A percentile compares a stretch with the other conserved stretches of the same genome.
phyloP scores from a whole-genome alignment of 2,797 vertebrate genomes.

The Myiothlypis coronata region DNA sequence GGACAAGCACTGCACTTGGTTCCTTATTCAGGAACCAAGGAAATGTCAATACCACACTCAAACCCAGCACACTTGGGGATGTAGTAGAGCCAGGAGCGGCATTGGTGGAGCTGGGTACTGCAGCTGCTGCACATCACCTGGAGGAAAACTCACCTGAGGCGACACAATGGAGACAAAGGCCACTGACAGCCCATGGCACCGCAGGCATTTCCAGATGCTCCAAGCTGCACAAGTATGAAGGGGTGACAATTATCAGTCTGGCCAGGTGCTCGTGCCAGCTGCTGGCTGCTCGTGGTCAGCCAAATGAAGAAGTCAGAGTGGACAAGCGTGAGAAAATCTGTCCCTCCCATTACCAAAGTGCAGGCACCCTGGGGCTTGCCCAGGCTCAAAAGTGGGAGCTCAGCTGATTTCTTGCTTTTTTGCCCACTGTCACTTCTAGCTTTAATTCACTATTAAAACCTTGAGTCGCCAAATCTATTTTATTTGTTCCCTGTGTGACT shows the following conservation, averaged over 20 bases:
- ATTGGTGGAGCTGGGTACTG: neutral
- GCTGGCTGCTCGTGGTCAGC: neutral
- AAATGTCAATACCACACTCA: neutral
- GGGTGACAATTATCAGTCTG: neutral
- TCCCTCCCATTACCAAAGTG: neutral
- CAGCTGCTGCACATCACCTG: rapidly evolving
- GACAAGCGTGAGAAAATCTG: neutral
- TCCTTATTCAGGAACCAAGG: neutral
- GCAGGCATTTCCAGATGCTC: neutral
- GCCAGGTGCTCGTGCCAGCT: neutral
- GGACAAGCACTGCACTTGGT: neutral
- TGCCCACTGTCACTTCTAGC: neutral
- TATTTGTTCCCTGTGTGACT: neutral
- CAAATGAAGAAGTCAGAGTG: neutral
- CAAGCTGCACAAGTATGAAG: neutral
- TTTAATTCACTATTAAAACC: neutral
- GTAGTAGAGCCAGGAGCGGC: neutral
- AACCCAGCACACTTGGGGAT: rapidly evolving
- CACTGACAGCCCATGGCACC: neutral
- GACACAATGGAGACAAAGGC: neutral
- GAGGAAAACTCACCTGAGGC: neutral
- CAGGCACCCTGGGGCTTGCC: neutral
- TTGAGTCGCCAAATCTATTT: neutral
- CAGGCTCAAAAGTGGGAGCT: neutral
- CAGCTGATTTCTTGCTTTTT: neutral